Conservation (phyloP, 2,797 vertebrate genomes). For the Macropus fuliginosus region DNA sequence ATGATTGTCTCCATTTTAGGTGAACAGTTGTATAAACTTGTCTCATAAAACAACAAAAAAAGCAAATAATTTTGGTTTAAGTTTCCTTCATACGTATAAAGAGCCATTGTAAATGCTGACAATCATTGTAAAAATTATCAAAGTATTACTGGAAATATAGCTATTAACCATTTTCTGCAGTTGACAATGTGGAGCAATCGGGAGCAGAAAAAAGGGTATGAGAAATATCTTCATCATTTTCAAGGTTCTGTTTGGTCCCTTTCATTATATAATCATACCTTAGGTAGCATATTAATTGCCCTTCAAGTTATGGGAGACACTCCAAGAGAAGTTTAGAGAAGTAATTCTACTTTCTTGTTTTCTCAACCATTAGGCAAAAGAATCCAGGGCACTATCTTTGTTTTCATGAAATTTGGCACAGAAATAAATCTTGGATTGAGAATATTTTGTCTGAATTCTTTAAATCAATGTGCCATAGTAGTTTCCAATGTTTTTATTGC, state of each 20-base stretch:
- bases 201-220: neutral
- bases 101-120: neutral
- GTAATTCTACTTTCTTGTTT: neutral
- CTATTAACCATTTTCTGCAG: conserved; percentile 9
- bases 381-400: conserved; percentile 13
- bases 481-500: conserved; percentile 23
- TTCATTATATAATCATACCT: neutral
- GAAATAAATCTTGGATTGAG: conserved; percentile 29
- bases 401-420: conserved; percentile 25
- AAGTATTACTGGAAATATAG: conserved; percentile 15
- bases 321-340: conserved; percentile 9
- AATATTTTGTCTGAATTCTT: conserved; percentile 6
- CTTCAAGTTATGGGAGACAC: conserved; percentile 29
- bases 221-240: neutral
- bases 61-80: neutral
- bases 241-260: neutral
- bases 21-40: neutral
- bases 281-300: conserved; percentile 20
- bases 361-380: conserved; percentile 37
- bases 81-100: neutral
- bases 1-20: neutral
- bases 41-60: neutral
- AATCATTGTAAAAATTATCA: conserved; percentile 30
- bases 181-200: neutral
- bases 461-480: neutral